A percentile compares a stretch with the other conserved stretches of the same genome.
phyloP scores from a whole-genome alignment of 1,140 invertebrate genomes.

The Tetragonula clypearis region DNA sequence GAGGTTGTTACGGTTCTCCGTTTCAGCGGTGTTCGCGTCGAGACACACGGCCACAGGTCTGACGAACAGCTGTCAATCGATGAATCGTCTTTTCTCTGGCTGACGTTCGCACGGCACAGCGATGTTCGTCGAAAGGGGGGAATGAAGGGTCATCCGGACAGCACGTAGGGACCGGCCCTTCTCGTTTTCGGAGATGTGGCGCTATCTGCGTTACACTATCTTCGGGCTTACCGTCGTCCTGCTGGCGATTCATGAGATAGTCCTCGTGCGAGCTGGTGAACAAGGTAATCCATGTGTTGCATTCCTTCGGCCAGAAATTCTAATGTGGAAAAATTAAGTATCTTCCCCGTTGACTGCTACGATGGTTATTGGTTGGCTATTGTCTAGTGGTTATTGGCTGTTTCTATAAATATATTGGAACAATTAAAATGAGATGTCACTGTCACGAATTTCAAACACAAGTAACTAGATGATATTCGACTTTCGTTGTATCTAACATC shows the following conservation, averaged over 20 bases:
- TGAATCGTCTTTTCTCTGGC: not conserved
- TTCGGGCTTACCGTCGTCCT: constrained; percentile 64
- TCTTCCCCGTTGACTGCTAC: too few species aligned
- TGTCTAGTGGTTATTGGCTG: too few species aligned
- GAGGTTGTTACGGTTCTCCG: constrained; percentile 11
- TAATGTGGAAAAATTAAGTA: too few species aligned
- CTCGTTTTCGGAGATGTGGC: constrained; percentile 69
- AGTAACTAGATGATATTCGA: too few species aligned
- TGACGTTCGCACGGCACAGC: constrained; percentile 8
- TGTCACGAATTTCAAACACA: too few species aligned
- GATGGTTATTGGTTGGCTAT: too few species aligned
- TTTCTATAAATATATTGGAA: too few species aligned
- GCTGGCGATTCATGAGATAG: constrained; percentile 59
- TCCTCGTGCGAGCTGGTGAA: constrained; percentile 60
- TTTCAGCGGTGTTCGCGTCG: constrained; percentile 23
- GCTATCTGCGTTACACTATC: constrained; percentile 55
- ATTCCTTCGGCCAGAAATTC: not conserved
- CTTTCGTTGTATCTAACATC: too few species aligned
- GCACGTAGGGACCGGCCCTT: constrained; percentile 68
- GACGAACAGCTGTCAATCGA: not conserved
- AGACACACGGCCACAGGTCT: not conserved
- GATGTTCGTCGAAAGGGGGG: constrained; percentile 39
- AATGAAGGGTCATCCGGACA: constrained; percentile 61
- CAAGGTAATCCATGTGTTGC: constrained; percentile 55
- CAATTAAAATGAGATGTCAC: too few species aligned